These are phyloP conservation scores for Choloepus didactylus DNA, from an alignment of 2,797 vertebrate species.

Conservation along the genomic window DNA sequence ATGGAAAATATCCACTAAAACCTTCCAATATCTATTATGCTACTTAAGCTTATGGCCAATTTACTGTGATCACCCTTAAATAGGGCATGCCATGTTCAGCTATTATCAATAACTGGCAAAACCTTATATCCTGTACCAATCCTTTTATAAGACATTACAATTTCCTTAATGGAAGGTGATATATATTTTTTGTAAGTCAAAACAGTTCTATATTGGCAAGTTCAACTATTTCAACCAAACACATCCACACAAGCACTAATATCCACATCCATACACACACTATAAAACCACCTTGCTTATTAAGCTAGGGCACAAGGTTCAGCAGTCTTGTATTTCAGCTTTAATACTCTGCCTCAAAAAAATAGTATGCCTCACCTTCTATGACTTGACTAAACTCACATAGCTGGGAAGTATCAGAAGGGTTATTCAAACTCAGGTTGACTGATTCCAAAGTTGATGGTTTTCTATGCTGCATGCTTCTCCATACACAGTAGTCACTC, in stretches of 20 bases:
- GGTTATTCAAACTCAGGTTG: neutral
- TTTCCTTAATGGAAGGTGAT: slow-evolving; percentile 60
- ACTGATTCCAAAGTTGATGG: neutral
- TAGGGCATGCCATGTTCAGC: neutral
- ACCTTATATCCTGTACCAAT: slow-evolving; percentile 11
- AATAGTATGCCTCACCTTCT: neutral
- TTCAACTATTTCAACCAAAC: slow-evolving; percentile 40
- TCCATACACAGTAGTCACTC: neutral
- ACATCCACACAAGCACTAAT: neutral
- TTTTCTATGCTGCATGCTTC: neutral
- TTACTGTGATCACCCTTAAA: neutral
- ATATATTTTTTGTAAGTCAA: slow-evolving; percentile 46
- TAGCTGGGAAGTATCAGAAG: neutral
- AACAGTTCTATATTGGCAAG: slow-evolving; percentile 55
- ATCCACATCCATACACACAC: neutral
- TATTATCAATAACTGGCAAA: slow-evolving; percentile 43
- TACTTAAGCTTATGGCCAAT: neutral
- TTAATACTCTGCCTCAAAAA: neutral
- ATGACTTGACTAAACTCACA: neutral
- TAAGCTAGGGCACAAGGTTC: neutral
- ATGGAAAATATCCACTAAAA: neutral
- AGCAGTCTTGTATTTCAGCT: neutral
- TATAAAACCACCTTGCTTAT: neutral
- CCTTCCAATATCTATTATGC: neutral
- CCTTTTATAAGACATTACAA: slow-evolving; percentile 53